phyloP scores from a whole-genome alignment of 2,888 invertebrate genomes.

The Drosophila anomelani region DNA sequence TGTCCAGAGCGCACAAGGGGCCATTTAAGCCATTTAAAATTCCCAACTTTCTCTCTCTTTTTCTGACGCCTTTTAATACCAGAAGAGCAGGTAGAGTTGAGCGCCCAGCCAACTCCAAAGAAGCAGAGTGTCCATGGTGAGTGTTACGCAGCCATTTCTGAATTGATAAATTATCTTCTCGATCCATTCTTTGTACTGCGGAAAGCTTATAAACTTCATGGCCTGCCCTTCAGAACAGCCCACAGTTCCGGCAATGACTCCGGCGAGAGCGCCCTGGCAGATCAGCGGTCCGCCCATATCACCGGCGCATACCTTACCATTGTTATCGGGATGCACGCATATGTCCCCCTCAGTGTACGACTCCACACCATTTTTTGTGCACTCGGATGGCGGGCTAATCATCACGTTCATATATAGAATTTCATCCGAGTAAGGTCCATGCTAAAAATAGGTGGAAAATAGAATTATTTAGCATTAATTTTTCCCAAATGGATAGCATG shows the following conservation, averaged over 20 bases:
- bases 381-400: neutral
- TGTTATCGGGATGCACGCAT: constrained; percentile 34
- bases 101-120: neutral
- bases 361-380: neutral
- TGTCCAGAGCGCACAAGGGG: neutral
- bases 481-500: neutral
- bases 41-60: too few species aligned
- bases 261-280: constrained; percentile 37
- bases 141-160: neutral
- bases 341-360: constrained; percentile 28
- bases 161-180: neutral
- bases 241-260: constrained; percentile 52
- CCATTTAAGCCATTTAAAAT: neutral
- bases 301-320: constrained; percentile 52
- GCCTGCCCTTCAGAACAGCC: constrained; percentile 37
- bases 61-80: neutral
- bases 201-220: constrained; percentile 55
- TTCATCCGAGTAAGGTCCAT: constrained; percentile 63
- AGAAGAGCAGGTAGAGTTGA: neutral
- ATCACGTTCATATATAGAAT: constrained; percentile 52
- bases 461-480: too few species aligned
- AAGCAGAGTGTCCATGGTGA: neutral
- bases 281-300: constrained; percentile 65
- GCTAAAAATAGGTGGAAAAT: constrained; percentile 25
- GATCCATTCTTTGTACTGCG: constrained; percentile 36